Percentiles rank a stretch among this genome's conserved stretches.
These are phyloP conservation scores for Brachypodius melanocephalos DNA, from an alignment of 2,113 vertebrate genomes.

Conservation along the genomic window DNA sequence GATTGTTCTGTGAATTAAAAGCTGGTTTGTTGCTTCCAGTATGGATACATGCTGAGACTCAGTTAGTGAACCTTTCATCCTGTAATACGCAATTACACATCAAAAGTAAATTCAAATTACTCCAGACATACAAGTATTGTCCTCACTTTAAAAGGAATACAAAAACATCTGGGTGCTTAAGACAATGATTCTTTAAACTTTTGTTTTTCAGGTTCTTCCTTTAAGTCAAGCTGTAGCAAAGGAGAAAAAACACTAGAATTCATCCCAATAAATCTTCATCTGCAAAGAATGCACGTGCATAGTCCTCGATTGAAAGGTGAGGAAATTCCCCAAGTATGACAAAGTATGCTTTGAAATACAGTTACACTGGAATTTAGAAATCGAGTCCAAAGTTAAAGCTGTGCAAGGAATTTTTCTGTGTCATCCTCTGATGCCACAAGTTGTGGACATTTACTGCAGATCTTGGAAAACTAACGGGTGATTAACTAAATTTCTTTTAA, in stretches of 20 bases:
- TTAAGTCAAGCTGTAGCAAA: conserved; percentile 97
- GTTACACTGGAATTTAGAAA: background rate
- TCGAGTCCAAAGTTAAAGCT: background rate
- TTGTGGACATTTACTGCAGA: background rate
- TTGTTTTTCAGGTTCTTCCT: conserved; percentile 84
- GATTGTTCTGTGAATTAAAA: conserved; percentile 49
- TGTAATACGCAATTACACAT: background rate
- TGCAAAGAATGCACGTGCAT: conserved; percentile 93
- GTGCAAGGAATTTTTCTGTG: background rate
- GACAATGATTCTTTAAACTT: conserved; percentile 22
- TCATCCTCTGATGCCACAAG: background rate
- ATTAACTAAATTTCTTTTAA: background rate
- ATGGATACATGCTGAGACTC: conserved; percentile 32
- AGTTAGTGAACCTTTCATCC: conserved; percentile 15
- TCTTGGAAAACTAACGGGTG: background rate
- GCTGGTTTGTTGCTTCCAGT: background rate
- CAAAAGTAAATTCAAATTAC: conserved; percentile 21
- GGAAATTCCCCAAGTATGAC: background rate
- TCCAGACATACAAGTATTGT: background rate
- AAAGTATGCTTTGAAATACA: background rate
- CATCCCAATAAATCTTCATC: conserved; percentile 94
- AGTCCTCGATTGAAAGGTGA: conserved; percentile 91
- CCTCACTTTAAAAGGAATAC: background rate
- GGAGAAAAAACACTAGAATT: conserved; percentile 95
- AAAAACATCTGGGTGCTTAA: conserved; percentile 20